Evolutionary conservation across 1,140 invertebrate species (phyloP).

Genomic region (Argopecten irradians): DNA sequence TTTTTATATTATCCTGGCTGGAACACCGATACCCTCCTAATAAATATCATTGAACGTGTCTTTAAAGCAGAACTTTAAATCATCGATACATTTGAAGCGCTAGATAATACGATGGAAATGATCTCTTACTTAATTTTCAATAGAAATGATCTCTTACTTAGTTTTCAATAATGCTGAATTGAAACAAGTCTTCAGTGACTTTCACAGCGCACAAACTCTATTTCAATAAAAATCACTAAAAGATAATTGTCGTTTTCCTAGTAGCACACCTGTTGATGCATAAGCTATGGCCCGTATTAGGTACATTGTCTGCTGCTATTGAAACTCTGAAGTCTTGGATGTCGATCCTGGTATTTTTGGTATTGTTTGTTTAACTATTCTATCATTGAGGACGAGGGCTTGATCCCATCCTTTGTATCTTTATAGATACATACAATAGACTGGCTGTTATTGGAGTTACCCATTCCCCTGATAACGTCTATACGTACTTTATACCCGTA

Average conservation of each 20-base stretch:
- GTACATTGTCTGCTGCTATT: not conserved
- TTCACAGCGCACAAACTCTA: no score
- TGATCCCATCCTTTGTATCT: not conserved
- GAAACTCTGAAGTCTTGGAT: not conserved
- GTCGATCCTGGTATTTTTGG: not conserved
- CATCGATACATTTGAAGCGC: no score
- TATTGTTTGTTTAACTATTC: slow-evolving; percentile 6
- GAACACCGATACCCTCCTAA: no score
- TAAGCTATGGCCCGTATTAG: not conserved
- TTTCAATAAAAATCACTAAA: not conserved
- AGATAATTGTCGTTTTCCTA: not conserved
- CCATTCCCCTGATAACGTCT: not conserved
- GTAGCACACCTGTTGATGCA: not conserved
- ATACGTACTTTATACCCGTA: not conserved
- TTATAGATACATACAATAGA: not conserved
- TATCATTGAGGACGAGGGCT: not conserved
- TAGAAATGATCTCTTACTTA: no score
- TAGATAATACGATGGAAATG: no score
- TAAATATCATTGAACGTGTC: no score
- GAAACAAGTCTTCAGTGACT: not conserved
- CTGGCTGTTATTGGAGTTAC: not conserved
- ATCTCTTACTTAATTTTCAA: no score
- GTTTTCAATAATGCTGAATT: no score
- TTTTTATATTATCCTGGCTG: no score
- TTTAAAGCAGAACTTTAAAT: no score